Conservation (phyloP, 1,140 invertebrate genomes). For the Brachionus plicatilis region DNA sequence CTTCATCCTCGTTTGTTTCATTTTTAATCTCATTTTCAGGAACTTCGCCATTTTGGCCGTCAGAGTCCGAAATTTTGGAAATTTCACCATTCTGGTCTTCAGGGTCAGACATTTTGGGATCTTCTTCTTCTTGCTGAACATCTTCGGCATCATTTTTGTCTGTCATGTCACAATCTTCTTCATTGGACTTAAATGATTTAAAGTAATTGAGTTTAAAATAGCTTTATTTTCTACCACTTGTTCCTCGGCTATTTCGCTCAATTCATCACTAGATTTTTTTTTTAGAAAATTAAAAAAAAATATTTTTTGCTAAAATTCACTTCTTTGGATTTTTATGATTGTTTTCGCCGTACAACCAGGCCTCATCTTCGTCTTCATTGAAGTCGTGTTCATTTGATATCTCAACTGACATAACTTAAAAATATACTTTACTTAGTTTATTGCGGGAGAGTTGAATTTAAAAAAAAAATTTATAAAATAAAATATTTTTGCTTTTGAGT, state of each 20-base stretch:
- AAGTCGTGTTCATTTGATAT: neutral
- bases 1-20: neutral
- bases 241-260: neutral
- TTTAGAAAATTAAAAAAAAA: neutral
- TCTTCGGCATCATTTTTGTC: neutral
- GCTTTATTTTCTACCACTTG: neutral
- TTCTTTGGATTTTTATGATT: neutral
- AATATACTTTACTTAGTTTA: neutral
- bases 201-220: too few species aligned
- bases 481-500: neutral
- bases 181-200: too few species aligned
- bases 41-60: neutral
- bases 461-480: neutral
- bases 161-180: neutral
- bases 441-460: neutral
- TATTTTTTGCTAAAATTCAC: neutral
- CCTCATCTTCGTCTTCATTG: conserved; percentile 31
- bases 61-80: neutral
- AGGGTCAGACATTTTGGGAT: neutral
- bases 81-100: neutral
- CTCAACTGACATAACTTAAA: neutral
- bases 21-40: neutral
- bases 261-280: neutral
- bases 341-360: conserved; percentile 34
- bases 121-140: neutral